A percentile compares a stretch with the other conserved stretches of the same genome.
phyloP scores from a whole-genome alignment of 1,140 invertebrate genomes.

The Drosophila asahinai region DNA sequence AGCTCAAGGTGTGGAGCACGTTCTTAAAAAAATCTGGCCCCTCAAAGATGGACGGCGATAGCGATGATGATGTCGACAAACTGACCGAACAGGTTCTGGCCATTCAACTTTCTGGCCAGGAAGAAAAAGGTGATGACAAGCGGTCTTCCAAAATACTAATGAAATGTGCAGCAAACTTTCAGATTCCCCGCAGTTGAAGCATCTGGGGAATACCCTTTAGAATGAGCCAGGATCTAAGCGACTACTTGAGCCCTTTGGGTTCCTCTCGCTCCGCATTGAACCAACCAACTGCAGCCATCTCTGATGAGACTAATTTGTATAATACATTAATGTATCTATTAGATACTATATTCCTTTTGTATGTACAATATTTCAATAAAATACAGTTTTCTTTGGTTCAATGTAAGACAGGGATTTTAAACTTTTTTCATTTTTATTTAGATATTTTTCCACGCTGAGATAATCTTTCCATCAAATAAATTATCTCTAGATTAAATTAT shows the following conservation, averaged over 20 bases:
- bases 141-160: neutral
- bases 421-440: neutral
- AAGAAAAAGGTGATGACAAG: neutral
- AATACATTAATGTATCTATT: neutral
- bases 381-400: slow-evolving; percentile 5
- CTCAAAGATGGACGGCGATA: neutral
- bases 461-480: neutral
- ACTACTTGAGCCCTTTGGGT: neutral
- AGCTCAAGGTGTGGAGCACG: slow-evolving; percentile 36
- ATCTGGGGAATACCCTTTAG: too few relatives aligned
- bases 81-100: slow-evolving; percentile 31
- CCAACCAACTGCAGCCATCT: neutral
- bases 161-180: slow-evolving; percentile 35
- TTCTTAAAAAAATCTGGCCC: slow-evolving; percentile 13
- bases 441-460: neutral
- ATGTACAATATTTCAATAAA: slow-evolving; percentile 15
- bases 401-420: neutral
- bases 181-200: neutral
- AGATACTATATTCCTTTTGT: neutral
- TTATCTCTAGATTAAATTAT: too few relatives aligned
- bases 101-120: neutral
- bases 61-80: slow-evolving; percentile 24
- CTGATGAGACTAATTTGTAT: neutral
- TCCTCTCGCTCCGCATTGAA: neutral
- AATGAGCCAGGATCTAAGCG: neutral